These are phyloP conservation scores for Malachius bipustulatus DNA, from an alignment of 2,888 invertebrate genomes.

Conservation along the genomic window DNA sequence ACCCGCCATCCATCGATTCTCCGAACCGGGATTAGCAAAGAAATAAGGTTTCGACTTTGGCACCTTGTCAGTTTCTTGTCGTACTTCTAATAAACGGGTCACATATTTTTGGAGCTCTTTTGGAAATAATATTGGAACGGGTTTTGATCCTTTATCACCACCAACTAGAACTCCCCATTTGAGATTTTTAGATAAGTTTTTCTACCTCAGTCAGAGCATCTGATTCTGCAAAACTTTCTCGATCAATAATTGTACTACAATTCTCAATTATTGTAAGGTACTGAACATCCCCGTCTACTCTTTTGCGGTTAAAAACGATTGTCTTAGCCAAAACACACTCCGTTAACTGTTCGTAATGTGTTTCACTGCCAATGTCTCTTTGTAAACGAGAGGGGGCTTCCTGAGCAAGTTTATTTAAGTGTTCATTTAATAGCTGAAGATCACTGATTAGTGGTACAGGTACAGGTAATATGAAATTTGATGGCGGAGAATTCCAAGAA, in stretches of 20 bases:
- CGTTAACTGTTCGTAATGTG: slow-evolving; percentile 18
- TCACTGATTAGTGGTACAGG: slow-evolving; percentile 19
- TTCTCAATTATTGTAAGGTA: slow-evolving; percentile 6
- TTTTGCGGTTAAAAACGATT: slow-evolving; percentile 19
- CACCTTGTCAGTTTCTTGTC: slow-evolving; percentile 15
- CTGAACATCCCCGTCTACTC: slow-evolving; percentile 14
- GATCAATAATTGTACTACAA: slow-evolving; percentile 3
- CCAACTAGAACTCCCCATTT: slow-evolving; percentile 18
- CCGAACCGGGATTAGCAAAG: slow-evolving; percentile 18
- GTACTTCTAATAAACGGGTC: slow-evolving; percentile 13
- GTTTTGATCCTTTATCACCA: slow-evolving; percentile 19
- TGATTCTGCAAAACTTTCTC: slow-evolving; percentile 11
- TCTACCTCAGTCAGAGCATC: slow-evolving; percentile 12
- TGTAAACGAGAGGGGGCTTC: slow-evolving; percentile 15
- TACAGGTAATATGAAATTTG: too few species aligned
- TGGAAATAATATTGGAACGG: slow-evolving; percentile 19
- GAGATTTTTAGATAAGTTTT: slow-evolving; percentile 15
- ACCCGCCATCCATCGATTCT: slow-evolving; percentile 20
- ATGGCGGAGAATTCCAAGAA: too few species aligned
- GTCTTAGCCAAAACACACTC: slow-evolving; percentile 17
- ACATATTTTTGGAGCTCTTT: slow-evolving; percentile 14
- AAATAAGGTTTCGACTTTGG: slow-evolving; percentile 18
- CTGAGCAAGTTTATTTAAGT: slow-evolving; percentile 13
- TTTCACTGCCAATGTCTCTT: slow-evolving; percentile 13
- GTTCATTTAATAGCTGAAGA: slow-evolving; percentile 16